phyloP scores from a whole-genome alignment of 2,888 invertebrate genomes.

The Ophion obscuratus region DNA sequence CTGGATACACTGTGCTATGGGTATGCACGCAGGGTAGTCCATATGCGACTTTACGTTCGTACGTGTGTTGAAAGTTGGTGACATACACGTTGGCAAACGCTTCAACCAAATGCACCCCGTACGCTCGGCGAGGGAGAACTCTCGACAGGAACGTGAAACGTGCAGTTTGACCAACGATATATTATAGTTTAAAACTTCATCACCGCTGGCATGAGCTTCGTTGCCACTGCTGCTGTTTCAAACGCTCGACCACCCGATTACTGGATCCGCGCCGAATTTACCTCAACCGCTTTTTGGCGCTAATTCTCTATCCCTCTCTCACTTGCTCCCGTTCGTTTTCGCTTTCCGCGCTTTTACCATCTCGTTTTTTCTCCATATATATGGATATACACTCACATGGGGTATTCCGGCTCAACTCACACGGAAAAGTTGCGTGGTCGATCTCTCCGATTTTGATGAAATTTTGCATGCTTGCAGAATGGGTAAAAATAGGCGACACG shows the following conservation, averaged over 20 bases:
- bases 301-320: slow-evolving; percentile 62
- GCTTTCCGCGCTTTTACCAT: slow-evolving; percentile 40
- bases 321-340: slow-evolving; percentile 37
- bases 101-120: slow-evolving; percentile 41
- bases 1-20: slow-evolving; percentile 1
- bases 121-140: slow-evolving; percentile 41
- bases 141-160: slow-evolving; percentile 64
- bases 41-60: not conserved
- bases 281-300: slow-evolving; percentile 51
- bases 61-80: slow-evolving; percentile 26
- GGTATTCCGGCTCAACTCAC: no score
- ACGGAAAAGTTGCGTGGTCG: no score
- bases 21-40: not conserved
- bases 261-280: slow-evolving; percentile 60
- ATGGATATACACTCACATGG: not conserved
- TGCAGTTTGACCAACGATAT: slow-evolving; percentile 73
- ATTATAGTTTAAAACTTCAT: slow-evolving; percentile 74
- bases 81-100: slow-evolving; percentile 57
- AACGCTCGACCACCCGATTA: slow-evolving; percentile 65
- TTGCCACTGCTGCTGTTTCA: slow-evolving; percentile 55
- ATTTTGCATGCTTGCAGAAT: no score
- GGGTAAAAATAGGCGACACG: no score
- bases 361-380: slow-evolving; percentile 23
- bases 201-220: slow-evolving; percentile 62
- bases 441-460: no score